A percentile compares a stretch with the other conserved stretches of the same genome.
Conservation (phyloP, 1,140 invertebrate genomes). For the Bombus vancouverensis region DNA sequence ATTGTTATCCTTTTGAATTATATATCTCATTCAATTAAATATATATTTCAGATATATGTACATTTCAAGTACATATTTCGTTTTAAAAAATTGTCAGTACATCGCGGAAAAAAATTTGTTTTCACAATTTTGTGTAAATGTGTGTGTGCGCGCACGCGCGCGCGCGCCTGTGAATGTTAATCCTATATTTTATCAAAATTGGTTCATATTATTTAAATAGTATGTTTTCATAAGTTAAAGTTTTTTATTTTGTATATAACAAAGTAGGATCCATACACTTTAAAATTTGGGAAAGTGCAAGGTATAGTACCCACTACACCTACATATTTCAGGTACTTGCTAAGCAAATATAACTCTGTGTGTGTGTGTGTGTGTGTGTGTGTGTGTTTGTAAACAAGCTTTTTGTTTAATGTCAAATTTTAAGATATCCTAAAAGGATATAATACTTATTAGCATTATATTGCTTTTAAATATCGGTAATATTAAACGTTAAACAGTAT, state of each 20-base stretch:
- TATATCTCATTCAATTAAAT: neutral
- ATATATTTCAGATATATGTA: neutral
- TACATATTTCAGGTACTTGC: neutral
- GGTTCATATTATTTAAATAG: neutral
- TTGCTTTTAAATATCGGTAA: neutral
- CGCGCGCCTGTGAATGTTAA: no score
- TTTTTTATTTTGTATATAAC: neutral
- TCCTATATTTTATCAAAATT: neutral
- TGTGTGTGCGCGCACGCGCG: rapidly evolving
- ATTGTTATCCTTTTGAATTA: neutral
- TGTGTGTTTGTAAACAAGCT: neutral
- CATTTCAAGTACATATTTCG: neutral
- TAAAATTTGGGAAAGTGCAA: neutral
- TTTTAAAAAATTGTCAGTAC: neutral
- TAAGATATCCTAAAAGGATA: neutral
- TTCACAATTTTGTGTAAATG: neutral
- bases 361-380: no score
- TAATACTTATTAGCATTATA: neutral
- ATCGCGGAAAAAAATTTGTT: neutral
- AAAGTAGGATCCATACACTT: neutral
- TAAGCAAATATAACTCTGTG: neutral
- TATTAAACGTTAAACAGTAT: neutral
- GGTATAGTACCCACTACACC: neutral
- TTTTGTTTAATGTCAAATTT: neutral
- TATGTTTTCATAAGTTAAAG: neutral